Evolutionary conservation across 2,113 vertebrate species (phyloP), one percentile per base, ranked within the genome.

Genomic region (Phainopepla nitens): DNA sequence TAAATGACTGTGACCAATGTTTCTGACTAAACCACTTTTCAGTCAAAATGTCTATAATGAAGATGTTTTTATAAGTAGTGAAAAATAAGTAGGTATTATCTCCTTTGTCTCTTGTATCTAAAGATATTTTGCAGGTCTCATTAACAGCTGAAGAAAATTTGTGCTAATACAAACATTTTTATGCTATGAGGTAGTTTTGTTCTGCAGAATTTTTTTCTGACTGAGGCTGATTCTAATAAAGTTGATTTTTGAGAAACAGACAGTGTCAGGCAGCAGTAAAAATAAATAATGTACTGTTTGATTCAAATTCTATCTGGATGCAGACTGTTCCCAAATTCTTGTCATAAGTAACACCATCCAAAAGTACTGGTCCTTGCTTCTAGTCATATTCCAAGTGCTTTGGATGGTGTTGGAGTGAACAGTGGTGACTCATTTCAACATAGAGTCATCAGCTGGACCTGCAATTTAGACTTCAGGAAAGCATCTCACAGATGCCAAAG

Each of bases 191-290:
- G 41, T 95, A 77, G 21, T 77, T 93, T 54, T 86, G 24, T 78
- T 89, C 68, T 60, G 62, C 14, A 95, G 47, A 62, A 90, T 95
- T 96, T 73, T 96, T 73, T 83, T 97, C 84, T 75, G 75, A 96
- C 77, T 91, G 62, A 90, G 95, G 33, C 51, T 94, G 79, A 94
- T 90, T 96, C 60, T 94, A 97, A 97, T 96, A 88, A 95, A 91
- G 41, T 22, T 91, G 73, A 71, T 75, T 79, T 91, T 96, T 96
- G 53, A 95, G 73, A 95, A 97, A 93, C 73, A 95, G 78, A 56
- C 82, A 83, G 35, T 53, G 45, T 94, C 61, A 97, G 75, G 82
- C 92, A 89, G 65, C 87, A 96, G 92, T 95, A 93, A 96, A 96
- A 96, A 23, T 60, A 88, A 92, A 85, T 82, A 85, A 90, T 65